Conservation (phyloP, 2,113 vertebrate species). For the Rhea americana region DNA sequence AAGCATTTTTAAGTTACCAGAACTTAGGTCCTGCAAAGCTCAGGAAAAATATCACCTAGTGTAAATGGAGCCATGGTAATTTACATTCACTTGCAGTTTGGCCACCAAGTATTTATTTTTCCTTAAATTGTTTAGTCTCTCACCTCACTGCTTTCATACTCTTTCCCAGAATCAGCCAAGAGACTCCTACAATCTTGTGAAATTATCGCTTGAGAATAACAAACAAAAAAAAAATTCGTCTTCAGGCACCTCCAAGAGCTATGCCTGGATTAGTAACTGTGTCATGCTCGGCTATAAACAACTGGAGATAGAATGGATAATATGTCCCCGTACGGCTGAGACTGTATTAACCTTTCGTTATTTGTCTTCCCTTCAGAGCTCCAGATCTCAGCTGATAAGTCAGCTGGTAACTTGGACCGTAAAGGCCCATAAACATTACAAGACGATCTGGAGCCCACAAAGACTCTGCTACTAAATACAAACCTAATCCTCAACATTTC, state of each 20-base stretch:
- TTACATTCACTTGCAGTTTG: not conserved
- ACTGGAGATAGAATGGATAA: not conserved
- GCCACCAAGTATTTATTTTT: constrained; percentile 9
- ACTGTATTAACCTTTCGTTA: not conserved
- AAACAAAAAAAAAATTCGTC: not conserved
- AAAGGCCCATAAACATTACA: not conserved
- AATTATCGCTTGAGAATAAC: not conserved
- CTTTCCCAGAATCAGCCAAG: constrained; percentile 23
- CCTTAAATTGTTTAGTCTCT: constrained; percentile 39
- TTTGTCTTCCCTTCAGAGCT: not conserved
- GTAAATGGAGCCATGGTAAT: not conserved
- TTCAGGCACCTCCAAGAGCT: not conserved
- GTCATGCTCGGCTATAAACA: not conserved
- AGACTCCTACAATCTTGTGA: not conserved
- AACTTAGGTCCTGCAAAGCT: not conserved
- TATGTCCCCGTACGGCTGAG: not conserved
- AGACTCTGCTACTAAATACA: not conserved
- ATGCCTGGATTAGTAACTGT: not conserved
- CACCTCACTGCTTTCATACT: not conserved
- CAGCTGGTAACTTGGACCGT: not conserved
- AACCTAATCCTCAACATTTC: not conserved
- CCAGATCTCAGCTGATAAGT: not conserved
- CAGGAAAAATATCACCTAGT: not conserved
- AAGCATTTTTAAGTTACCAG: constrained; percentile 18
- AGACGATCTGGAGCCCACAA: not conserved